A percentile compares a stretch with the other conserved stretches of the same genome.
phyloP scores from a whole-genome alignment of 2,888 invertebrate genomes.

The Diarsia mendica region DNA sequence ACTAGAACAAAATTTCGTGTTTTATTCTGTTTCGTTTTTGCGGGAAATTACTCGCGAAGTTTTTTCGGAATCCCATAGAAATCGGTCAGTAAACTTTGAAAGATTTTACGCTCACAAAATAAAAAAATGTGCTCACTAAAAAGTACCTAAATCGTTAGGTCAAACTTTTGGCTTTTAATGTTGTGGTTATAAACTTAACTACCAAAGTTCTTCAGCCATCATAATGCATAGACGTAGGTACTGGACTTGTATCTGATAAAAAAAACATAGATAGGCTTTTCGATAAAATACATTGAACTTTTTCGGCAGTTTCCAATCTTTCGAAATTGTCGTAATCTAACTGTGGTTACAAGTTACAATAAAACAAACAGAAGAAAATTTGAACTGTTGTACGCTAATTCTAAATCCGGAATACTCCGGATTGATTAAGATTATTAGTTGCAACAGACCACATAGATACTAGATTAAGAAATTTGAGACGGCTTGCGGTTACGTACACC shows the following conservation, averaged over 20 bases:
- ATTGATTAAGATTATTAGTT: not conserved
- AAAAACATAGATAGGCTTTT: not conserved
- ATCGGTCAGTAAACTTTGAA: conserved; percentile 23
- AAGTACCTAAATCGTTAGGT: not conserved
- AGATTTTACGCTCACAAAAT: conserved; percentile 2
- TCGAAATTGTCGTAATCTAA: not conserved
- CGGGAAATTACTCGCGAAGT: conserved; percentile 17
- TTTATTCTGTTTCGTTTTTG: conserved; percentile 32
- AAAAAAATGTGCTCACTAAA: not conserved
- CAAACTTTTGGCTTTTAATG: not conserved
- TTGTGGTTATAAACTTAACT: not conserved
- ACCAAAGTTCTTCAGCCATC: not conserved
- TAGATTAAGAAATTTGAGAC: conserved; percentile 33
- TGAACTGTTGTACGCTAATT: not conserved
- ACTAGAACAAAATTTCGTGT: conserved; percentile 17
- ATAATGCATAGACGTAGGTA: not conserved
- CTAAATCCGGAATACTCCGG: no score
- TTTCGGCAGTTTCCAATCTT: not conserved
- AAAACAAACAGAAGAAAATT: not conserved
- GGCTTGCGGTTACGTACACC: not conserved
- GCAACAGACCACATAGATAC: conserved; percentile 1
- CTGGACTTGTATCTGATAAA: no score
- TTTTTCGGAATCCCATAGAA: conserved; percentile 32
- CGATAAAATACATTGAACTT: not conserved
- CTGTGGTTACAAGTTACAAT: not conserved